phyloP scores from a whole-genome alignment of 2,797 vertebrate genomes.

The Coracias cyanogaster region DNA sequence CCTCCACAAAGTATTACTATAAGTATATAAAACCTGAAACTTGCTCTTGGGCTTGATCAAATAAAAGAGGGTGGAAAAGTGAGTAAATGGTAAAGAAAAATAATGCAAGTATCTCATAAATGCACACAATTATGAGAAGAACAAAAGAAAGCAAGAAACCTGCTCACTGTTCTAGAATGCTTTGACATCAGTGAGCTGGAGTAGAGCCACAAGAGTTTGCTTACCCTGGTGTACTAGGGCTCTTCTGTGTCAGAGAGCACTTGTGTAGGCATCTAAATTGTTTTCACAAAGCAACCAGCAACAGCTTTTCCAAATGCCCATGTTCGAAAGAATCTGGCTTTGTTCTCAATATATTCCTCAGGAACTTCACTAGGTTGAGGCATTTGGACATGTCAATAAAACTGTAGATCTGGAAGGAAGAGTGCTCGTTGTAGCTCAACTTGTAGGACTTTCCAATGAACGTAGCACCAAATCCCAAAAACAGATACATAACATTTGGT shows the following conservation, averaged over 20 bases:
- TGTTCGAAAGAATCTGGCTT: background rate
- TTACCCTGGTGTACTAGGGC: too few relatives aligned
- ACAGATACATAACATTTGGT: background rate
- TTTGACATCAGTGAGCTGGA: background rate
- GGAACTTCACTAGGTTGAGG: background rate
- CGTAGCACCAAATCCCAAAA: rapidly evolving
- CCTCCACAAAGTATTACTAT: background rate
- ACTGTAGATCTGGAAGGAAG: background rate
- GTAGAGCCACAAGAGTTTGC: rapidly evolving
- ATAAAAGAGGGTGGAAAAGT: background rate
- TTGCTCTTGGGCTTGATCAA: background rate
- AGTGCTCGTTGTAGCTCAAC: background rate
- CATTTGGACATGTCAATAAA: background rate
- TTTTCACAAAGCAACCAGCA: background rate
- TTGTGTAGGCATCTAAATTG: background rate
- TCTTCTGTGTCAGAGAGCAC: background rate
- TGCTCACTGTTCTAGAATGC: background rate
- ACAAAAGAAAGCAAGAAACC: background rate
- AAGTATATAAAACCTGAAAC: background rate
- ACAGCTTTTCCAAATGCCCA: background rate
- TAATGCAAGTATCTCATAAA: background rate
- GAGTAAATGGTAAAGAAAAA: background rate
- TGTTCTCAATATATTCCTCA: background rate
- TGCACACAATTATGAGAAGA: background rate
- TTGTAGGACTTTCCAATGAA: background rate